These are phyloP conservation scores for Sturnira hondurensis DNA, from an alignment of 2,113 vertebrate genomes.

Conservation along the genomic window DNA sequence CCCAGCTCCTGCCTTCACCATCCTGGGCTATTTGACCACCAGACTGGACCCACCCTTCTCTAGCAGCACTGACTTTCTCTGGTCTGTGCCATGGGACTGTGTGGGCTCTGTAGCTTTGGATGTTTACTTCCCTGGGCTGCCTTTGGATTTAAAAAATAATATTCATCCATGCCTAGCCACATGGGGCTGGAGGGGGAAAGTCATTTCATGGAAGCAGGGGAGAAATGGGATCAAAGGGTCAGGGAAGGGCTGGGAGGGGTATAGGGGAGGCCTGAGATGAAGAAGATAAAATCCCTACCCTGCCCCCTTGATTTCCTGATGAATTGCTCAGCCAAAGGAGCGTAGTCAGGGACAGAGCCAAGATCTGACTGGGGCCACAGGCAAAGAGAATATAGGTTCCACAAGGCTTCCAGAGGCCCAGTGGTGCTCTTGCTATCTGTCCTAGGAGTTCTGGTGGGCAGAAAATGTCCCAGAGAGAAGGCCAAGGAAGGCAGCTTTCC, in stretches of 20 bases:
- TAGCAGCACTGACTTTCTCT: not conserved
- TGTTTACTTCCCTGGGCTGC: not conserved
- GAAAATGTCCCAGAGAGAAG: not conserved
- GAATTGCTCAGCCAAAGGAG: not conserved
- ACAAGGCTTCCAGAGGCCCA: not conserved
- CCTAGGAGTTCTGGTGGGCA: not conserved
- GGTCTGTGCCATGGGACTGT: not conserved
- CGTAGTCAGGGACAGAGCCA: not conserved
- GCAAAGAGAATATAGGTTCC: not conserved
- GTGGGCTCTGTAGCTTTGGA: not conserved
- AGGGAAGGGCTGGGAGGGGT: too few species aligned
- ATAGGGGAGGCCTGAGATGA: too few species aligned
- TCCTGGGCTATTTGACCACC: not conserved
- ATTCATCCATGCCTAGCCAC: not conserved
- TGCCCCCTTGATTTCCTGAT: not conserved
- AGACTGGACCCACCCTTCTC: not conserved
- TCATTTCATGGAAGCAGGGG: not conserved
- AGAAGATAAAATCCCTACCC: not conserved
- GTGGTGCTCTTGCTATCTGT: not conserved
- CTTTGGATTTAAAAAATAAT: not conserved
- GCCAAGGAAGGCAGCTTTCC: not conserved
- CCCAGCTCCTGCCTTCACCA: accelerated
- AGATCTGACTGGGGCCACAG: not conserved
- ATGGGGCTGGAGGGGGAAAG: not conserved
- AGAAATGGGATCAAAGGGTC: not conserved